phyloP scores from a whole-genome alignment of 2,113 vertebrate species.

The Pachypanchax playfairii region DNA sequence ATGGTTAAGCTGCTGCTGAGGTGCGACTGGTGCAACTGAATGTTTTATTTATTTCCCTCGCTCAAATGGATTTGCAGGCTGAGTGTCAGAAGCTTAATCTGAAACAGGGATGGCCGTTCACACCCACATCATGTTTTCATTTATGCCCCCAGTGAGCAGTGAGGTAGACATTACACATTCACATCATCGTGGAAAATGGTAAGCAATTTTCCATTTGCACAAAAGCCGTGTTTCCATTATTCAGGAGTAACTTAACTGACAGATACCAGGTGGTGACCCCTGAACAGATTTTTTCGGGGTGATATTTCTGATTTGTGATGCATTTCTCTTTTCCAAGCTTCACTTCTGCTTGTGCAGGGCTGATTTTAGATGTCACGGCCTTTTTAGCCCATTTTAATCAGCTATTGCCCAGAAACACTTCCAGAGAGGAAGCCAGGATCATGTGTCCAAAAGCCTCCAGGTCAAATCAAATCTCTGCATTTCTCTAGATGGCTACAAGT shows the following conservation, averaged over 20 bases:
- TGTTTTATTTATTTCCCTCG: conserved; percentile 74
- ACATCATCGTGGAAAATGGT: conserved; percentile 47
- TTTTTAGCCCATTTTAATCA: conserved; percentile 28
- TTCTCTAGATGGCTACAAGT: conserved; percentile 26
- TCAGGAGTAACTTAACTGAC: conserved; percentile 27
- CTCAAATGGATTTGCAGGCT: conserved; percentile 66
- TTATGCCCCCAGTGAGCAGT: conserved; percentile 49
- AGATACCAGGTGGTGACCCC: conserved; percentile 1
- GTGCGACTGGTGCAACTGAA: conserved; percentile 57
- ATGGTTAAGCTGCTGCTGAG: conserved; percentile 68
- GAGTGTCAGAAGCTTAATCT: conserved; percentile 68
- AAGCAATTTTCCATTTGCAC: conserved; percentile 44
- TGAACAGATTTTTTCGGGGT: conserved; percentile 1
- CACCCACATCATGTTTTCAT: conserved; percentile 73
- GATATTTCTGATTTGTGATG: too few relatives aligned
- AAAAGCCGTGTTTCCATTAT: conserved; percentile 48
- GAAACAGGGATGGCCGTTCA: conserved; percentile 43
- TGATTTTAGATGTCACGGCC: conserved; percentile 71
- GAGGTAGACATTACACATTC: conserved; percentile 35
- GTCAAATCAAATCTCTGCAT: conserved; percentile 36
- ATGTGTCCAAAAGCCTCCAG: conserved; percentile 35
- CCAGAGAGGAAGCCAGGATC: conserved; percentile 16
- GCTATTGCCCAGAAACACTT: conserved; percentile 39
- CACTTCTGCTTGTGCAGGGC: too few relatives aligned
- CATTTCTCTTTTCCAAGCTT: too few relatives aligned